Evolutionary conservation across 2,113 vertebrate genomes (phyloP).

Genomic region (Salvelinus alpinus): DNA sequence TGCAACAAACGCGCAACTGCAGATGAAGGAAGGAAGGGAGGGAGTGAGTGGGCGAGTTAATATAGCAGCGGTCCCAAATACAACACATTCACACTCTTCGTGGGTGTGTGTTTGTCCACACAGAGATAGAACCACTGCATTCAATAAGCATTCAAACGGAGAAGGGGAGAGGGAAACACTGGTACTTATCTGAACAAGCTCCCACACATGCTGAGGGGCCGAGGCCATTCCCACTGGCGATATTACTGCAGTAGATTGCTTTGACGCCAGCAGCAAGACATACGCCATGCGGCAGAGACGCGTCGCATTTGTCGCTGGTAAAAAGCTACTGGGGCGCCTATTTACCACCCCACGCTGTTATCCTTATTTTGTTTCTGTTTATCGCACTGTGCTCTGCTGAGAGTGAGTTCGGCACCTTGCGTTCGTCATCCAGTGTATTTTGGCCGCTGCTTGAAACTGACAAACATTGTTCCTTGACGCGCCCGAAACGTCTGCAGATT

Average conservation of each 20-base stretch:
- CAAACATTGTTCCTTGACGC: slow-evolving; percentile 2
- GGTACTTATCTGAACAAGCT: slow-evolving; percentile 11
- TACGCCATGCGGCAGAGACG: slow-evolving; percentile 20
- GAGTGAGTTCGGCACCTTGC: slow-evolving; percentile 2
- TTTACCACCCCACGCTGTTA: slow-evolving; percentile 4
- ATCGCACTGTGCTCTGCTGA: slow-evolving; percentile 3
- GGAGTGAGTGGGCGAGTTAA: background rate
- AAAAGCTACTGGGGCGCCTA: slow-evolving; percentile 10
- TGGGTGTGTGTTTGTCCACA: background rate
- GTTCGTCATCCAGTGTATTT: background rate
- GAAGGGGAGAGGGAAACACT: background rate
- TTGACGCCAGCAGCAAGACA: background rate
- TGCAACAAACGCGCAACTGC: slow-evolving; percentile 46
- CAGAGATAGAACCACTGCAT: background rate
- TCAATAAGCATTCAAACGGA: slow-evolving; percentile 6
- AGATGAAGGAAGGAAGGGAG: slow-evolving; percentile 17
- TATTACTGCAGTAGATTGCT: slow-evolving; percentile 18
- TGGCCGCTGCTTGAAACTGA: background rate
- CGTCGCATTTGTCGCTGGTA: slow-evolving; percentile 15
- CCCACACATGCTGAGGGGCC: slow-evolving; percentile 11
- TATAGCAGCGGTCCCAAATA: background rate
- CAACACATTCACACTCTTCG: background rate
- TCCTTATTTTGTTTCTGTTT: slow-evolving; percentile 5
- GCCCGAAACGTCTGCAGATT: slow-evolving; percentile 45
- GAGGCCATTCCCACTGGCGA: background rate